Percentiles rank a stretch among this genome's conserved stretches.
These are phyloP conservation scores for Balearica regulorum DNA, from an alignment of 2,797 vertebrate genomes.

Conservation along the genomic window DNA sequence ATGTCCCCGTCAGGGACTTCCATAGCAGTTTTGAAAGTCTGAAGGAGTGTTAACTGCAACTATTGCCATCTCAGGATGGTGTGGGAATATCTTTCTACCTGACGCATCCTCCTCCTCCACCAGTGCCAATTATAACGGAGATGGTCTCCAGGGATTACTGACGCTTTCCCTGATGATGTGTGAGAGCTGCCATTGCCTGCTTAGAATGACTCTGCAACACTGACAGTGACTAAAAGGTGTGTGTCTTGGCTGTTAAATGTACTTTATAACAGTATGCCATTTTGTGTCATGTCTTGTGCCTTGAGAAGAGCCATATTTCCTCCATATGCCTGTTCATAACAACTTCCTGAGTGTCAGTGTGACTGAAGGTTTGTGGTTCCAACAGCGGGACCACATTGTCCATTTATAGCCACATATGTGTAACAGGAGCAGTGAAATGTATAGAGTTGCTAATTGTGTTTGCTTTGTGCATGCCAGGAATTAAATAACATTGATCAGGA, in stretches of 20 bases:
- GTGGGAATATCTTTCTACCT: not conserved
- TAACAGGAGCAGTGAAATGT: not conserved
- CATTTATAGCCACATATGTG: not conserved
- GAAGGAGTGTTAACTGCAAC: not conserved
- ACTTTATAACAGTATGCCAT: not conserved
- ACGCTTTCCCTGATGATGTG: not conserved
- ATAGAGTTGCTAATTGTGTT: not conserved
- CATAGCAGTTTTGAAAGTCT: not conserved
- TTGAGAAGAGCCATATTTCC: not conserved
- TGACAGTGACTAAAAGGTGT: constrained; percentile 12
- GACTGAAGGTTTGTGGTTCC: not conserved
- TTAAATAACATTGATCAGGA: not conserved
- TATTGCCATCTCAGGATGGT: not conserved
- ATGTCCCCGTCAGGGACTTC: not conserved
- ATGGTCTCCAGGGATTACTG: not conserved
- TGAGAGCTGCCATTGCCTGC: not conserved
- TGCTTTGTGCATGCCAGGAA: not conserved
- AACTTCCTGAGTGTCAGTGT: not conserved
- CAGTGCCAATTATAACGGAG: not conserved
- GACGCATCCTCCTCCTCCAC: not conserved
- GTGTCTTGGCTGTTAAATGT: not conserved
- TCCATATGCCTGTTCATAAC: not conserved
- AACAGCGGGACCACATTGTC: not conserved
- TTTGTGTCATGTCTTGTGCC: not conserved
- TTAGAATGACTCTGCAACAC: not conserved